Conservation (phyloP, 2,113 vertebrate genomes). For the Apus apus region DNA sequence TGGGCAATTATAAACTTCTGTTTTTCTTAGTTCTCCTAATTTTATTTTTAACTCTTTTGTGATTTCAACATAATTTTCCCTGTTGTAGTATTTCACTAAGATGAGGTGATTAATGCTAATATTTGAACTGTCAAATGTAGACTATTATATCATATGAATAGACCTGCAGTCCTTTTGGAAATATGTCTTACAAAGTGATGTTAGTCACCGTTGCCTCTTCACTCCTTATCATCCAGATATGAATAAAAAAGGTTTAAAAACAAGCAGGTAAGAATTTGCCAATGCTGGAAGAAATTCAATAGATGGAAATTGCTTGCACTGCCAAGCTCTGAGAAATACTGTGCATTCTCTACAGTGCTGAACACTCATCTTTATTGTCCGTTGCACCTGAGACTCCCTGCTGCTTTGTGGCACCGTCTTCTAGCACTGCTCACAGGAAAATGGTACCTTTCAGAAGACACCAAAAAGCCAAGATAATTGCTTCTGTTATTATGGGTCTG, state of each 20-base stretch:
- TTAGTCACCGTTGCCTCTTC: neutral
- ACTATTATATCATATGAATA: rapidly evolving
- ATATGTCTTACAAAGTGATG: neutral
- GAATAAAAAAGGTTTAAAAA: neutral
- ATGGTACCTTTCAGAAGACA: neutral
- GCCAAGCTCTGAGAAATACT: neutral
- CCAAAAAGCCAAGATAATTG: neutral
- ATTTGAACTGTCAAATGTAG: neutral
- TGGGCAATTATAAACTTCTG: neutral
- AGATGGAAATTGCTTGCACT: neutral
- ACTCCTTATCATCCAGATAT: neutral
- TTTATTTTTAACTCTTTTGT: neutral
- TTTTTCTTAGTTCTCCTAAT: neutral
- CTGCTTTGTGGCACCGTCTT: neutral
- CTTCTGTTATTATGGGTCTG: neutral
- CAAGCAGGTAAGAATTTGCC: neutral
- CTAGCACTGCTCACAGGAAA: neutral
- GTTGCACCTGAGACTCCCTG: neutral
- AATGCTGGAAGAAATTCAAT: neutral
- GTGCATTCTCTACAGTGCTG: neutral
- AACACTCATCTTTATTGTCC: neutral
- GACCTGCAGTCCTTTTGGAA: neutral
- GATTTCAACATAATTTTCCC: neutral
- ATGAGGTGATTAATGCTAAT: neutral
- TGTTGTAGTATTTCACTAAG: neutral